Conservation (phyloP, 1,140 invertebrate genomes). For the Achatina immaculata region DNA sequence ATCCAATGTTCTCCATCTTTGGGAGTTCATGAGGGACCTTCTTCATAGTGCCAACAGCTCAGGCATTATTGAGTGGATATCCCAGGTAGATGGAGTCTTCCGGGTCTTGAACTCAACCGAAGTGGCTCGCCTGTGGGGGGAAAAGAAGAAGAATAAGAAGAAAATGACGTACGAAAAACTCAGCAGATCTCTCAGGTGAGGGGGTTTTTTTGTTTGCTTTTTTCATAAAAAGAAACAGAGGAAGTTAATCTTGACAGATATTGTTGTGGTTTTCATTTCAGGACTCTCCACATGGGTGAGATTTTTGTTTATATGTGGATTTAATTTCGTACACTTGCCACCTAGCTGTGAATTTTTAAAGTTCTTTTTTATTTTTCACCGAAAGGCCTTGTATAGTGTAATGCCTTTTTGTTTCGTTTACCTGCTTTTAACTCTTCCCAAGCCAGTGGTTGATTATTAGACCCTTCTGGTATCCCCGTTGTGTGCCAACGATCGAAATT, state of each 20-base stretch:
- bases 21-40: conserved; percentile 69
- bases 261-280: not conserved
- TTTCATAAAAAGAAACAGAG: no score
- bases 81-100: conserved; percentile 87
- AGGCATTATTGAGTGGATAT: conserved; percentile 83
- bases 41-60: conserved; percentile 53
- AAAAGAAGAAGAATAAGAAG: conserved; percentile 83
- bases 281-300: not conserved
- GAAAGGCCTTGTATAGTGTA: no score
- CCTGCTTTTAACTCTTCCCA: no score
- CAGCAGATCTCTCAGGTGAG: conserved; percentile 89
- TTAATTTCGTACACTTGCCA: no score
- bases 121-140: conserved; percentile 90
- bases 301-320: no score
- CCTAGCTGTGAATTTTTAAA: no score
- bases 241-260: no score
- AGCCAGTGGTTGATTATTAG: no score
- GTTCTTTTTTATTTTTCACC: no score
- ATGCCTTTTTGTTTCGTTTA: no score
- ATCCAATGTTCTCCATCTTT: conserved; percentile 65
- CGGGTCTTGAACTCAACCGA: conserved; percentile 89
- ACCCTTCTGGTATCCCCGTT: no score
- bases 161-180: conserved; percentile 96
- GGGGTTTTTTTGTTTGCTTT: not conserved
- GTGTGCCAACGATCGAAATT: no score